phyloP scores from a whole-genome alignment of 2,797 vertebrate genomes.

The Enteromius treurensis region DNA sequence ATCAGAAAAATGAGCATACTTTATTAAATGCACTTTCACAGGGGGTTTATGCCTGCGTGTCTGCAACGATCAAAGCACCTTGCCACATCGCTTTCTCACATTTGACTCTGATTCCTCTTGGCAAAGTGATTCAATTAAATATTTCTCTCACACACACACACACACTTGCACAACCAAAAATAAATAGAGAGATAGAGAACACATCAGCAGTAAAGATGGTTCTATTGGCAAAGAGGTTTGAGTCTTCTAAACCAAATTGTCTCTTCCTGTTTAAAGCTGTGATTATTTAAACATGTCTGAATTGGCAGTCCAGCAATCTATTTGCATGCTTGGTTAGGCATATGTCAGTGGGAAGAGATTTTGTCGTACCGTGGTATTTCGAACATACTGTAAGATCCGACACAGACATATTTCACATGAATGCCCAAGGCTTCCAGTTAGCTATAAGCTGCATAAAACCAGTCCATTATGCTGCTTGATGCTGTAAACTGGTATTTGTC shows the following conservation, averaged over 20 bases:
- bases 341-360: not conserved
- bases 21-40: conserved; percentile 81
- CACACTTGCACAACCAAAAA: conserved; percentile 65
- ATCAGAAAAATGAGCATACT: conserved; percentile 75
- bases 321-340: not conserved
- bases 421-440: not conserved
- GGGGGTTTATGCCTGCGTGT: conserved; percentile 66
- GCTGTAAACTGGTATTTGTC: not conserved
- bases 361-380: not conserved
- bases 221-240: conserved; percentile 3
- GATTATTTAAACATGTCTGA: conserved; percentile 3
- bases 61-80: conserved; percentile 75
- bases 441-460: not conserved
- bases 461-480: not conserved
- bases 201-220: not conserved
- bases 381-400: not conserved
- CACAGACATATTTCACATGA: not conserved
- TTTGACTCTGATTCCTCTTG: conserved; percentile 61
- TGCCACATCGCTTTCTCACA: conserved; percentile 55
- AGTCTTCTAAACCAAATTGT: conserved; percentile 8
- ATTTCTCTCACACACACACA: conserved; percentile 67
- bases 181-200: conserved; percentile 18
- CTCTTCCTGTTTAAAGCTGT: not conserved
- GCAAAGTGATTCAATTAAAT: conserved; percentile 80
- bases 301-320: not conserved